Base-by-base conservation (phyloP, 2,888 invertebrate genomes). In the Drosophila neoperkinsi region DNA sequence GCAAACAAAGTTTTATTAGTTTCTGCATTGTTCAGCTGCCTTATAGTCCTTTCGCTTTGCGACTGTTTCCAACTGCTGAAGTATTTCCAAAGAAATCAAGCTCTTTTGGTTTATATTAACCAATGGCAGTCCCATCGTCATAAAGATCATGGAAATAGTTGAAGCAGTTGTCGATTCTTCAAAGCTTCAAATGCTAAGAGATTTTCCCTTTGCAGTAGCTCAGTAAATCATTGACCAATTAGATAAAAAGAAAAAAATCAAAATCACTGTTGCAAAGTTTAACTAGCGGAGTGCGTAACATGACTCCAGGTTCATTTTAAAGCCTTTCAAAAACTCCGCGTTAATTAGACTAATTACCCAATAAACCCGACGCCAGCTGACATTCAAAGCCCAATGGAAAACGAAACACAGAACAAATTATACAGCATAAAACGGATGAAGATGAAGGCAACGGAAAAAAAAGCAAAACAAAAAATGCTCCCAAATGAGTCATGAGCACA, bases 401-500 rank as follows among this genome's bases (percentile, higher is more conserved):
- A 30, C 41, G 41, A 34, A 11, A n/a, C 2, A 28, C n/a, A 56
- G 58, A 79, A 61, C 51, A 66, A 67, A 51, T 64, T 33, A 55
- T 46, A 46, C 52, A 41, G 34, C 46, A 58, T 33, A 33, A 71
- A 58, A 56, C 53, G 56, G 36, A 56, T 53, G 59, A 18, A 41
- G 33, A 62, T 64, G 36, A 62, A 31, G 52, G 28, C 36, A 38
- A 49, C 36, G 50, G 61, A 51, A 56, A 66, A 61, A 56, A 64
- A 57, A 21, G 34, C 18, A 53, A 68, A 46, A 4, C 25, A 16
- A 67, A 71, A 52, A 70, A 75, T 53, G 51, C 68, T 88, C 80
- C 90, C 89, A 71, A 74, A 81, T 72, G 90, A 82, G 81, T 85
- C 84, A 85, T 87, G 88, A 78, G 67, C 74, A 68, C 81, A 88